Evolutionary conservation across 2,888 invertebrate genomes (phyloP).

Genomic region (Zygogramma bicolorata): DNA sequence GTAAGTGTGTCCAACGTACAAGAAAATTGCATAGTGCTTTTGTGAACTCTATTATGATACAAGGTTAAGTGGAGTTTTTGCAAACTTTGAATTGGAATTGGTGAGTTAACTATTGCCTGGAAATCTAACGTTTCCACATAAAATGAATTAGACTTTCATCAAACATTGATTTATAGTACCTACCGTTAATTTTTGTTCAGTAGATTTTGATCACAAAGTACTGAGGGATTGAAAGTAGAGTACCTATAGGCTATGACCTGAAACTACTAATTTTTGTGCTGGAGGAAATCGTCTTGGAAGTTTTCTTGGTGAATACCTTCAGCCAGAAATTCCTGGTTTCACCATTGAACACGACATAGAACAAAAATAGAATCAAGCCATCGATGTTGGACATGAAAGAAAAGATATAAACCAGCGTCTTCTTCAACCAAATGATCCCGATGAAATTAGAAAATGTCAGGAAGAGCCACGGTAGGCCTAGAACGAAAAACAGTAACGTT

Average conservation of each 20-base stretch:
- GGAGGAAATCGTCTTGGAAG: conserved; percentile 14
- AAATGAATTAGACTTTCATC: too few species aligned
- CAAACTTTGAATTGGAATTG: background rate
- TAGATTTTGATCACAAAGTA: too few species aligned
- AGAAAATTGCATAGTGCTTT: conserved; percentile 26
- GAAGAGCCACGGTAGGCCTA: conserved; percentile 74
- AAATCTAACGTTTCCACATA: background rate
- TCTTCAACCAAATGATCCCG: conserved; percentile 49
- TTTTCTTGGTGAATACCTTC: conserved; percentile 30
- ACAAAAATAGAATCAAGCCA: conserved; percentile 74
- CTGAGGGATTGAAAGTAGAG: too few species aligned
- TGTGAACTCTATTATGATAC: conserved; percentile 31
- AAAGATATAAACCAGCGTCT: conserved; percentile 67
- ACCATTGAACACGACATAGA: conserved; percentile 73
- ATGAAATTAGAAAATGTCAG: conserved; percentile 68
- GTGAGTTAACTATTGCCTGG: background rate
- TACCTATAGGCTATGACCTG: conserved; percentile 11
- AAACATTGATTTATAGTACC: too few species aligned
- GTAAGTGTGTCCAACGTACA: conserved; percentile 13
- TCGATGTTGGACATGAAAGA: conserved; percentile 71
- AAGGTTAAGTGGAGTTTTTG: conserved; percentile 31
- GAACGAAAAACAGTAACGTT: conserved; percentile 72
- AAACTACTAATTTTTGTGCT: conserved; percentile 27
- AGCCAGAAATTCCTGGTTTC: conserved; percentile 72
- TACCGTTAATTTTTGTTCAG: too few species aligned